Percentiles rank a stretch among this genome's conserved stretches.
These are phyloP conservation scores for Scaptodrosophila latifasciaeformis DNA, from an alignment of 2,888 invertebrate genomes.

Conservation along the genomic window DNA sequence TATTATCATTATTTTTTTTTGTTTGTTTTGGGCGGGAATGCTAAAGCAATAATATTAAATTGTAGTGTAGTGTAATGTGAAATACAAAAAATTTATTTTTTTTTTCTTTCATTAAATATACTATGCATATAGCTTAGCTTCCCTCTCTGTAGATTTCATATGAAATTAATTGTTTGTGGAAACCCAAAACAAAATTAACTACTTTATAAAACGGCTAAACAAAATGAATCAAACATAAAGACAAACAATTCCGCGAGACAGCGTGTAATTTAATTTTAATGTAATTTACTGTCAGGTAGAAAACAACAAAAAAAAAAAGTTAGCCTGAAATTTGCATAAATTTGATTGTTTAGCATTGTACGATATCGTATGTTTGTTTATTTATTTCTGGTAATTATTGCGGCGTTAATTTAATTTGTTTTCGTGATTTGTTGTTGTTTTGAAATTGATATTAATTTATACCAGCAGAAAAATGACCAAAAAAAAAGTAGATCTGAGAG, in stretches of 20 bases:
- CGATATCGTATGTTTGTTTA: constrained; percentile 36
- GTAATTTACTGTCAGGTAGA: constrained; percentile 25
- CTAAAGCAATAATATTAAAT: not conserved
- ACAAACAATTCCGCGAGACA: constrained; percentile 29
- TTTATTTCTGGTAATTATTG: constrained; percentile 34
- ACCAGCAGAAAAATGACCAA: constrained; percentile 56
- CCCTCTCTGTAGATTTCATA: too few relatives aligned
- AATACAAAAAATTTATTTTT: constrained; percentile 19
- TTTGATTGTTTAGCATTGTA: constrained; percentile 32
- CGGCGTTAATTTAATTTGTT: constrained; percentile 40
- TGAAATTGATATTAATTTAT: constrained; percentile 37
- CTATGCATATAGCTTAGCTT: too few relatives aligned
- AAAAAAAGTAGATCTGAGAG: constrained; percentile 65
- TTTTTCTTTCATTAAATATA: constrained; percentile 19
- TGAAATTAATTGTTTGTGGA: too few relatives aligned
- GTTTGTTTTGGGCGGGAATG: not conserved
- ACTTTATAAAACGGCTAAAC: too few relatives aligned
- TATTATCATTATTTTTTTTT: not conserved
- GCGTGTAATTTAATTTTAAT: constrained; percentile 33
- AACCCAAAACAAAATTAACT: too few relatives aligned
- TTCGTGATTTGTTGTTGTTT: constrained; percentile 30
- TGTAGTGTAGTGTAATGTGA: not conserved
- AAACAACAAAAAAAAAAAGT: constrained; percentile 23
- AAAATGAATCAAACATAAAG: not conserved
- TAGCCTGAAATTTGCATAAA: constrained; percentile 47